A percentile compares a stretch with the other conserved stretches of the same genome.
phyloP scores from a whole-genome alignment of 2,888 invertebrate species.

The Apeira syringaria region DNA sequence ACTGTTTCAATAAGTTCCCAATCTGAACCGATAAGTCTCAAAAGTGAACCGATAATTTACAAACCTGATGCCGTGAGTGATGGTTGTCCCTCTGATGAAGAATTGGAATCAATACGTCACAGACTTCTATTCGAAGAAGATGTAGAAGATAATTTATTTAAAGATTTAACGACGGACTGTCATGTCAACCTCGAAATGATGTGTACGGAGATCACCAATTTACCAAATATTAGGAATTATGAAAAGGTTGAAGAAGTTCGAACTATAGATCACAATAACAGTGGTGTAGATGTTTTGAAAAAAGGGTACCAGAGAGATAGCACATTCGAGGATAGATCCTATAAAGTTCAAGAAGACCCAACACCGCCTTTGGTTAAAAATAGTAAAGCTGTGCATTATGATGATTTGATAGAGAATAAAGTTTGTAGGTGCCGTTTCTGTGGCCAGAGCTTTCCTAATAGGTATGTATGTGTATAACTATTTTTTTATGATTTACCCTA shows the following conservation, averaged over 20 bases:
- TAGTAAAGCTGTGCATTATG: conserved; percentile 39
- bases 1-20: background rate
- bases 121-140: conserved; percentile 37
- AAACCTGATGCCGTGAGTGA: background rate
- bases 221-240: too few species aligned
- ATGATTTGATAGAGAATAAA: conserved; percentile 37
- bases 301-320: background rate
- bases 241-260: too few species aligned
- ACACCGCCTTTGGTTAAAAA: background rate
- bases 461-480: too few species aligned
- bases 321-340: background rate
- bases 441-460: conserved; percentile 35
- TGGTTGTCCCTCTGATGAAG: conserved; percentile 2
- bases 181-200: conserved; percentile 8
- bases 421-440: conserved; percentile 44
- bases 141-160: conserved; percentile 10
- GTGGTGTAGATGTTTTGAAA: too few species aligned
- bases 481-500: too few species aligned
- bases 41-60: background rate
- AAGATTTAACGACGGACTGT: conserved; percentile 5
- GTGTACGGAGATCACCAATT: background rate
- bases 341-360: background rate
- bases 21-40: conserved; percentile 1
- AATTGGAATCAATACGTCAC: conserved; percentile 16
- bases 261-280: too few species aligned